Evolutionary conservation across 1,140 invertebrate species (phyloP).

Genomic region (Drosophila pseudoobscura): DNA sequence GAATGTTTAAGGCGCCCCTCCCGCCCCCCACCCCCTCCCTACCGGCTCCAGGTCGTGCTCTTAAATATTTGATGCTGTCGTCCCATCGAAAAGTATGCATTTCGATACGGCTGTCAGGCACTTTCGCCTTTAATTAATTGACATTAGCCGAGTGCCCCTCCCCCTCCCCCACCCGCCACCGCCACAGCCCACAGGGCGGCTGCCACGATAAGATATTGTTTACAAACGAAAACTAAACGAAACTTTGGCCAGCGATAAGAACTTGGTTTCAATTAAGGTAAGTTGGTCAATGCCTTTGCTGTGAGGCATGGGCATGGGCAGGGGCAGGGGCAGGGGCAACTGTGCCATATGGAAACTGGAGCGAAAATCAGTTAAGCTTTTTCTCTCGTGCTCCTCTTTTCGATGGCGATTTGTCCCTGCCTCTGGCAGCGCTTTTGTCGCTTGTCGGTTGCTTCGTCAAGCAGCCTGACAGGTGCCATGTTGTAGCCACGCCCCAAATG

Average conservation of each 20-base stretch:
- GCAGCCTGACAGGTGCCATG: conserved; percentile 48
- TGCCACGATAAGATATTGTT: conserved; percentile 66
- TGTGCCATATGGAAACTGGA: conserved; percentile 29
- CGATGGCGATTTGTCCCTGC: conserved; percentile 8
- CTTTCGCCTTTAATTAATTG: conserved; percentile 75
- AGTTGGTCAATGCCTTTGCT: conserved; percentile 44
- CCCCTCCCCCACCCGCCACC: background rate
- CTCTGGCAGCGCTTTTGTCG: conserved; percentile 25
- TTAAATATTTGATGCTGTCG: conserved; percentile 65
- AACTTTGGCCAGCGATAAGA: conserved; percentile 48
- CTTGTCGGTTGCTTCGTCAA: conserved; percentile 33
- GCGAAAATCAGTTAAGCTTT: conserved; percentile 14
- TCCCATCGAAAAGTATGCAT: conserved; percentile 37
- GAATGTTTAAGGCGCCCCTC: conserved; percentile 60
- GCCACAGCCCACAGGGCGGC: background rate
- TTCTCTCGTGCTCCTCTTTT: conserved; percentile 1
- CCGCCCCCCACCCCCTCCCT: conserved; percentile 11
- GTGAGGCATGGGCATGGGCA: too few relatives aligned
- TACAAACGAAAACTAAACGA: conserved; percentile 1
- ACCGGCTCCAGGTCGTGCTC: conserved; percentile 18
- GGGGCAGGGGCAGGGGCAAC: background rate
- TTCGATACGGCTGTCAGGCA: conserved; percentile 33
- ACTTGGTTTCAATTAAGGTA: conserved; percentile 57
- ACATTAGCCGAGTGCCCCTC: conserved; percentile 40
- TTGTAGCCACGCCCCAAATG: conserved; percentile 51